These are phyloP conservation scores for Centropus bengalensis DNA, from an alignment of 2,113 vertebrate species.

Conservation along the genomic window DNA sequence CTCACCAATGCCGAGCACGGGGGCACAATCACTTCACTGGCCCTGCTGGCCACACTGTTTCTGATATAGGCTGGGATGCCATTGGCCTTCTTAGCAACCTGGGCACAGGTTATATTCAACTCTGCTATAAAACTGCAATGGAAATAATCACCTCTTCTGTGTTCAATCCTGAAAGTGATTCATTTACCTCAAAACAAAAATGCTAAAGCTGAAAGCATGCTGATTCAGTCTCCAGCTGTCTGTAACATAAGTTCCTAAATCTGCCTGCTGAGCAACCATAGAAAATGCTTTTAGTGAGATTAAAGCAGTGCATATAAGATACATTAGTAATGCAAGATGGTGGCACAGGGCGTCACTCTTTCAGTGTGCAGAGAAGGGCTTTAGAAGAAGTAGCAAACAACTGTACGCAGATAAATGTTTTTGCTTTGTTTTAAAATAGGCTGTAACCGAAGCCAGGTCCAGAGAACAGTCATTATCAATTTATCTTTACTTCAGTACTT, in stretches of 20 bases:
- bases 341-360: neutral
- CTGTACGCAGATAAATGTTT: neutral
- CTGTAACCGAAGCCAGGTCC: neutral
- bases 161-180: neutral
- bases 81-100: no score
- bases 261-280: neutral
- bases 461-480: neutral
- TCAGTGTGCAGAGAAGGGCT: neutral
- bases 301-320: neutral
- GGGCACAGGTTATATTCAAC: neutral
- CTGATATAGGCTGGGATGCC: no score
- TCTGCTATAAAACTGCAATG: neutral
- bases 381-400: neutral
- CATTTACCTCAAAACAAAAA: neutral
- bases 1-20: no score
- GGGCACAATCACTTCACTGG: no score
- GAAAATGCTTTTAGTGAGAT: constrained; percentile 25
- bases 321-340: neutral
- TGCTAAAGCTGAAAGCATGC: neutral
- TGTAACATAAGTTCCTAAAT: neutral
- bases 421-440: neutral
- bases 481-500: neutral
- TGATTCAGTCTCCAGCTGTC: neutral
- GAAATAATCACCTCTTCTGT: neutral
- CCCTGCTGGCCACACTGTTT: no score